These are phyloP conservation scores for Clarias fuscus DNA, from an alignment of 2,797 vertebrate genomes.

Conservation along the genomic window DNA sequence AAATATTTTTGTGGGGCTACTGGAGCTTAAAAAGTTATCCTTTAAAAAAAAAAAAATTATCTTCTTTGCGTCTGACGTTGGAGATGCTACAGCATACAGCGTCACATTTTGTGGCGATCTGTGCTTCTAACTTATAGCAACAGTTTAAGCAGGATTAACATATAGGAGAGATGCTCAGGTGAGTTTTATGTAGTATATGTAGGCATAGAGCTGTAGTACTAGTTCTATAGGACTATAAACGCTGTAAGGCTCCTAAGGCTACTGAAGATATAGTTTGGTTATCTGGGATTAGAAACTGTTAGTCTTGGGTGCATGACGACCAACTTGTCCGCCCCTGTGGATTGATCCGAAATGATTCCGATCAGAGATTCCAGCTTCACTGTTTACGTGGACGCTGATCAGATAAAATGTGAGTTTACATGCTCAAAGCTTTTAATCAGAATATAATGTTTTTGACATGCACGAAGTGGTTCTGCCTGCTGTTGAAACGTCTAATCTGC, in stretches of 20 bases:
- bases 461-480: too few species aligned
- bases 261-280: not conserved
- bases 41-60: too few species aligned
- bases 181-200: not conserved
- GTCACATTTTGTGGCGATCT: not conserved
- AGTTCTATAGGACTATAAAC: not conserved
- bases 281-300: not conserved
- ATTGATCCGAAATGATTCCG: too few species aligned
- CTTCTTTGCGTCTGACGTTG: too few species aligned
- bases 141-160: not conserved
- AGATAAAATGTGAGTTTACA: too few species aligned
- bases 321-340: not conserved
- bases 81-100: not conserved
- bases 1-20: constrained; percentile 32
- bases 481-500: too few species aligned
- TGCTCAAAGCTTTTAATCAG: too few species aligned
- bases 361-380: too few species aligned
- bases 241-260: not conserved
- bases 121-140: not conserved
- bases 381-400: too few species aligned
- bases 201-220: not conserved
- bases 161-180: not conserved
- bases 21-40: constrained; percentile 28
- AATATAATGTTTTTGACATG: too few species aligned
- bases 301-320: not conserved